Percentiles rank a stretch among this genome's conserved stretches.
phyloP scores from a whole-genome alignment of 2,797 vertebrate species.

The Ptychobarbus kaznakovi region DNA sequence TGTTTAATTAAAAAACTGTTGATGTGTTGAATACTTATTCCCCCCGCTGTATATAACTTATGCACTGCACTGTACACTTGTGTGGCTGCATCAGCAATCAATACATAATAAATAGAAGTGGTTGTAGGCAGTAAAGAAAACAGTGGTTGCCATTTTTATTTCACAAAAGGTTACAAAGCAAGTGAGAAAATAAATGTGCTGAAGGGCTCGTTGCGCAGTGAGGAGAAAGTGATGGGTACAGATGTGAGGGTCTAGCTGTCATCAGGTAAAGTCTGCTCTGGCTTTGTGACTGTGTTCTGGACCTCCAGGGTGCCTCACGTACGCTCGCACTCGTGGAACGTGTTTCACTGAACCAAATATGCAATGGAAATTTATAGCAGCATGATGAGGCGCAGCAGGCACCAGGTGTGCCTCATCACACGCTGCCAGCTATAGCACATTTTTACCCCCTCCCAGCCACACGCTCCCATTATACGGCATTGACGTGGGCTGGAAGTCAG shows the following conservation, averaged over 20 bases:
- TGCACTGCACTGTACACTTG: background rate
- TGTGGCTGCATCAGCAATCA: background rate
- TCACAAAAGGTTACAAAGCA: background rate
- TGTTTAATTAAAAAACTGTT: too few relatives aligned
- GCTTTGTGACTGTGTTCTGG: slow-evolving; percentile 6
- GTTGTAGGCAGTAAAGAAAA: background rate
- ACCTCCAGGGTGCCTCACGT: background rate
- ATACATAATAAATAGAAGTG: background rate
- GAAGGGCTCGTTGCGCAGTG: background rate
- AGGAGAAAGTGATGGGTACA: background rate
- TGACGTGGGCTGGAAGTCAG: background rate
- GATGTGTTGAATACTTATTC: too few relatives aligned
- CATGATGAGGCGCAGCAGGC: background rate
- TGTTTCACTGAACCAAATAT: background rate
- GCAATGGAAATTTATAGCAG: background rate
- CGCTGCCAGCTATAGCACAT: slow-evolving; percentile 31
- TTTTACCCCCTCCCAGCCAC: background rate
- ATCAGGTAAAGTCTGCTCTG: background rate
- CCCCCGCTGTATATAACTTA: background rate
- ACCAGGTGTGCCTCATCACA: slow-evolving; percentile 34
- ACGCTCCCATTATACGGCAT: background rate
- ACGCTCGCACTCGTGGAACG: background rate
- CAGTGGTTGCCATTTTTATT: background rate
- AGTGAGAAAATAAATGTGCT: background rate
- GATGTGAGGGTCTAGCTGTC: background rate